Evolutionary conservation across 2,113 vertebrate species (phyloP).

Genomic region (Amazona guildingii): DNA sequence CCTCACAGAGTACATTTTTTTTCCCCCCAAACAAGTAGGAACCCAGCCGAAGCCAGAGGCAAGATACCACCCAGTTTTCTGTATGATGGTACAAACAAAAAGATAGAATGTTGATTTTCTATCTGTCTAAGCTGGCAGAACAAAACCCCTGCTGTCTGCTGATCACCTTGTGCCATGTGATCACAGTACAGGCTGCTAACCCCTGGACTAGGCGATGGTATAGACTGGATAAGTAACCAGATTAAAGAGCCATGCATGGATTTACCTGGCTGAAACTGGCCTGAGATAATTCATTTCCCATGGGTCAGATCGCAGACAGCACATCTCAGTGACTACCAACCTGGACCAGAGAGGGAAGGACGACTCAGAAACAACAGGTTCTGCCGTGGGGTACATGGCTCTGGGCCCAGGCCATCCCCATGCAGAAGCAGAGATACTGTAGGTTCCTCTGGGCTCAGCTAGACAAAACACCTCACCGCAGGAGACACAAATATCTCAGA

Average conservation of each 20-base stretch:
- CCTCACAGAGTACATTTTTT: not conserved
- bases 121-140: not conserved
- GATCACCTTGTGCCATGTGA: not conserved
- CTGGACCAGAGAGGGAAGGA: constrained; percentile 62
- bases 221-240: constrained; percentile 39
- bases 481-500: not conserved
- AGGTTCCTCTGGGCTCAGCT: not conserved
- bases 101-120: not conserved
- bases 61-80: not conserved
- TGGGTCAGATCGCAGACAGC: constrained; percentile 47
- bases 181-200: not conserved
- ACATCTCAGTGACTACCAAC: constrained; percentile 60
- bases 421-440: not conserved
- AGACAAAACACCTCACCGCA: not conserved
- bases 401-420: not conserved
- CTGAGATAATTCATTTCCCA: constrained; percentile 62
- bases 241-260: constrained; percentile 37
- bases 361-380: constrained; percentile 39
- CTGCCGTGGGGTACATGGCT: accelerated
- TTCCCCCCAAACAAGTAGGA: not conserved
- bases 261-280: constrained; percentile 67
- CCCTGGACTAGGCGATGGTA: not conserved
- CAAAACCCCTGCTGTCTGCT: not conserved
- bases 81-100: not conserved
- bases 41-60: not conserved